Base-by-base conservation (phyloP, 1,140 invertebrate genomes). In the Potamilus streckersoni region DNA sequence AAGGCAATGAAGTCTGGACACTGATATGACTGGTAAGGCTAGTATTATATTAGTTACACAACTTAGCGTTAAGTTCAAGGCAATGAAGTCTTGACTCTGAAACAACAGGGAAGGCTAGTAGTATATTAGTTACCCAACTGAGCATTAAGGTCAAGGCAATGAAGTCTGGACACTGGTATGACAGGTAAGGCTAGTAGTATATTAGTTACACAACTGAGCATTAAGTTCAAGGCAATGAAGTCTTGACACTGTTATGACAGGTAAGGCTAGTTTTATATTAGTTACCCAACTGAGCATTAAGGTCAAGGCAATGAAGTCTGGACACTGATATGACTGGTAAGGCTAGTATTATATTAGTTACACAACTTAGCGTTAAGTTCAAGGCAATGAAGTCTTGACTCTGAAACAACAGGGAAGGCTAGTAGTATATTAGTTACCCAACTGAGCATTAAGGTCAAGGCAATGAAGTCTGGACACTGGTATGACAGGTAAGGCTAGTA, bases 1-100 rank as follows among this genome's bases (percentile, higher is more conserved):
- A 31, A 31, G 27, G 27, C 27, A 31, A 31, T 31, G 27, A 31
- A 31, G 75, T 70, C 31, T 58, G 72, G 11, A 70, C 69, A 1
- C 59, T 72, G 16, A 64, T 77, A 12, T 8, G 61, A 68, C 62
- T 73, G 64, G 70, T 77, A 72, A 66, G 59, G 61, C 2, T 38
- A 59, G 27, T 31, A 31, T 1, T 31, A 31, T 31, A 31, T 31
- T 31, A 31, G 27, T 31, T 31, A 31, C 27, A 1, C 27, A 31
- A 31, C 27, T 31, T 1, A 31, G 27, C 27, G 3, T 31, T 31
- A 2, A 31, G 69, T 64, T 56, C 20, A 65, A 13, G 64, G 38
- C 27, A 77, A 72, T 68, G 75, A 77, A 72, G 75, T 66, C 31
- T 58, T 77, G 11, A 70, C 69, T 1, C 65, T 77, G 16, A 65